A percentile compares a stretch with the other conserved stretches of the same genome.
These are phyloP conservation scores for Tauraco erythrolophus DNA, from an alignment of 2,113 vertebrate genomes.

Conservation along the genomic window DNA sequence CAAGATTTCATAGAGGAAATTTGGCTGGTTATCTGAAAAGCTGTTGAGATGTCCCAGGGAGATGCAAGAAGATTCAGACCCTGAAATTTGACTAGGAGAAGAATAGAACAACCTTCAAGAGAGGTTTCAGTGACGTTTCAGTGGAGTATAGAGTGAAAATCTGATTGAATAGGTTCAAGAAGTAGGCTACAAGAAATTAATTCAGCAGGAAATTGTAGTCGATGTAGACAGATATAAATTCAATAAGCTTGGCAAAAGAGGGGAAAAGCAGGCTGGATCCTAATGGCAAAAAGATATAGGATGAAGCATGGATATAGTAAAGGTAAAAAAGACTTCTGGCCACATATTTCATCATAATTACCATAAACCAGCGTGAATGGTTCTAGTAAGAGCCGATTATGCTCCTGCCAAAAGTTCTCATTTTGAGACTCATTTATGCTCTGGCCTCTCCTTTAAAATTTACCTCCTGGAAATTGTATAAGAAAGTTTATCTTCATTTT, in stretches of 20 bases:
- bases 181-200: slow-evolving; percentile 32
- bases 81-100: neutral
- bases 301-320: neutral
- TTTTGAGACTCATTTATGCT: neutral
- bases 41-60: neutral
- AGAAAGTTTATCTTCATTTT: neutral
- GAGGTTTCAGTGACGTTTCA: slow-evolving; percentile 30
- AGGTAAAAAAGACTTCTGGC: neutral
- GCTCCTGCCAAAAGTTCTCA: neutral
- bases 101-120: neutral
- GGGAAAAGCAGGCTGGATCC: neutral
- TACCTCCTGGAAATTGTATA: neutral
- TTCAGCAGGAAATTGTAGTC: slow-evolving; percentile 48
- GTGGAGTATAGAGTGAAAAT: neutral
- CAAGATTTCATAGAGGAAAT: neutral
- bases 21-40: neutral
- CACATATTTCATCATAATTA: neutral
- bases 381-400: neutral
- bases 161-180: slow-evolving; percentile 23
- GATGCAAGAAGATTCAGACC: neutral
- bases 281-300: neutral
- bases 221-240: slow-evolving; percentile 53
- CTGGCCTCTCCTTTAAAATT: neutral
- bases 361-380: neutral
- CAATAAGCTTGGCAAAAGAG: slow-evolving; percentile 11